These are phyloP conservation scores for Pteronura brasiliensis DNA, from an alignment of 2,113 vertebrate genomes.

Conservation along the genomic window DNA sequence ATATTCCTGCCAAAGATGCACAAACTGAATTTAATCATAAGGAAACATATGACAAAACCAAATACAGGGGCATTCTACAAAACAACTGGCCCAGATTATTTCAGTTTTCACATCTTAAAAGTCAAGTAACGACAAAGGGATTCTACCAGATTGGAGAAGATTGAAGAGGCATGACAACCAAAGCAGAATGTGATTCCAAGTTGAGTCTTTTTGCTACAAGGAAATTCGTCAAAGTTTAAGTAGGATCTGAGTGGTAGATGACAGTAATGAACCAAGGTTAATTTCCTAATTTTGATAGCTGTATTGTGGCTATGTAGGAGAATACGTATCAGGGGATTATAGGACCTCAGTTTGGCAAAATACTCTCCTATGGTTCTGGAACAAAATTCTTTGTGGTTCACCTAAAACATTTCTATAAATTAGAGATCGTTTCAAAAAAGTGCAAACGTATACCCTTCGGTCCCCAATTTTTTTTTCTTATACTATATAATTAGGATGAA, in stretches of 20 bases:
- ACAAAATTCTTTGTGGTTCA: neutral
- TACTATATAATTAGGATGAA: conserved; percentile 37
- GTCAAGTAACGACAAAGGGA: neutral
- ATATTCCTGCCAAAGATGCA: neutral
- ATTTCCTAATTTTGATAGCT: neutral
- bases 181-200: neutral
- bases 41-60: neutral
- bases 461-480: conserved; percentile 47
- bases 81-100: neutral
- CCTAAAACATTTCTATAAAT: neutral
- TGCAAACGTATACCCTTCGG: conserved; percentile 5
- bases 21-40: neutral
- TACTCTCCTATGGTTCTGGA: neutral
- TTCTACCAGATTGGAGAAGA: neutral
- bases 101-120: neutral
- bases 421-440: neutral
- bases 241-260: neutral
- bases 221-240: neutral
- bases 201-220: neutral
- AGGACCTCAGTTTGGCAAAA: neutral
- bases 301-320: neutral
- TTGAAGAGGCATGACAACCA: neutral
- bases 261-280: neutral
- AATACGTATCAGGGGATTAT: neutral
- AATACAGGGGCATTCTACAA: neutral